phyloP scores from a whole-genome alignment of 2,888 invertebrate species.

The Entomobrya multifasciata region DNA sequence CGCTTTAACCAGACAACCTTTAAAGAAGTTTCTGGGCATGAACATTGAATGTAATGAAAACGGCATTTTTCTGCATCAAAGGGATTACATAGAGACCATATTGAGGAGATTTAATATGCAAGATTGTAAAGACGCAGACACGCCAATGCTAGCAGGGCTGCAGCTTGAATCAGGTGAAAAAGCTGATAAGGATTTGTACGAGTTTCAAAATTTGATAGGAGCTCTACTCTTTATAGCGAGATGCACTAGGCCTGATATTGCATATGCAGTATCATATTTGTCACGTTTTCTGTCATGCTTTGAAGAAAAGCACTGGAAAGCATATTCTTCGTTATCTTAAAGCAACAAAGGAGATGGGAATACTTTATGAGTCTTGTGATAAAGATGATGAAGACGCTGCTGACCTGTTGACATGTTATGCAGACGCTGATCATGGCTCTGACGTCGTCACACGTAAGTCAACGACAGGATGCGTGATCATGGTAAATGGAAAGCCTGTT shows the following conservation, averaged over 20 bases:
- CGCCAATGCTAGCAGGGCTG: slow-evolving; percentile 49
- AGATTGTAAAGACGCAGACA: slow-evolving; percentile 42
- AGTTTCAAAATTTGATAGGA: slow-evolving; percentile 77
- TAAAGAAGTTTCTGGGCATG: slow-evolving; percentile 60
- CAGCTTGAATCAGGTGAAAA: background rate
- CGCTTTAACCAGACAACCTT: too few relatives aligned
- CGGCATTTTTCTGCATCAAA: background rate
- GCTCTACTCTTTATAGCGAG: slow-evolving; percentile 75
- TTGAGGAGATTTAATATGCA: slow-evolving; percentile 56
- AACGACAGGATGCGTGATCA: background rate
- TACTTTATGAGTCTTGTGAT: slow-evolving; percentile 75
- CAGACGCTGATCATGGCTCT: background rate
- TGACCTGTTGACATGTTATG: slow-evolving; percentile 50
- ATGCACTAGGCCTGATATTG: slow-evolving; percentile 76
- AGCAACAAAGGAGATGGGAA: slow-evolving; percentile 76
- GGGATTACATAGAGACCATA: slow-evolving; percentile 25
- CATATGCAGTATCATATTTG: slow-evolving; percentile 72
- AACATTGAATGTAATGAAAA: background rate
- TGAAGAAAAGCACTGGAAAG: slow-evolving; percentile 73
- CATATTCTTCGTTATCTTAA: slow-evolving; percentile 79
- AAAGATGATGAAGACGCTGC: background rate
- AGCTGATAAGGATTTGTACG: background rate
- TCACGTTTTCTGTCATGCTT: slow-evolving; percentile 75
- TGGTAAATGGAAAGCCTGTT: slow-evolving; percentile 14
- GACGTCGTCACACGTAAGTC: background rate